These are phyloP conservation scores for Parazoanthus swiftii DNA, from an alignment of 92 coral and sea anemone genomes.

Conservation along the genomic window DNA sequence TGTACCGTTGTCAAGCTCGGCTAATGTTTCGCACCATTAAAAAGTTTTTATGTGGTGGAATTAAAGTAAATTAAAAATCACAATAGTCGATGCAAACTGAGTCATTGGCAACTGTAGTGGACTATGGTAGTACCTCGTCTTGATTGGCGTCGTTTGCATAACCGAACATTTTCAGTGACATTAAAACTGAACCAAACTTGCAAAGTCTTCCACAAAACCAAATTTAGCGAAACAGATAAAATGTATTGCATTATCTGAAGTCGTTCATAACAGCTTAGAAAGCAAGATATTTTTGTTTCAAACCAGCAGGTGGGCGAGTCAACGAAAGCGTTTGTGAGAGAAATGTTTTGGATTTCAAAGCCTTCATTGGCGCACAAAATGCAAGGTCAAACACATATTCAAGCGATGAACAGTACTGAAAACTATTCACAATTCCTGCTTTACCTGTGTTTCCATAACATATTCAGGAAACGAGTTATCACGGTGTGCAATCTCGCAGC, in stretches of 20 bases:
- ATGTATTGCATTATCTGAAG: background rate
- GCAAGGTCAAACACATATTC: background rate
- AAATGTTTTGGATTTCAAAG: background rate
- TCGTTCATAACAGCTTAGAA: background rate
- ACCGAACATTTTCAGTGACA: background rate
- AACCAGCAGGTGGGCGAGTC: constrained; percentile 27
- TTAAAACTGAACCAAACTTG: background rate
- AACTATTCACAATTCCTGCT: background rate
- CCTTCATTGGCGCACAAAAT: background rate
- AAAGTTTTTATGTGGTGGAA: background rate
- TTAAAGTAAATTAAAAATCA: background rate
- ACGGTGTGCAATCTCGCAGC: background rate
- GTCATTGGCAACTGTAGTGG: background rate
- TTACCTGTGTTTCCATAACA: background rate
- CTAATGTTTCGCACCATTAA: background rate
- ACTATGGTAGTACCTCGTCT: background rate
- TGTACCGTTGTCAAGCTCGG: background rate
- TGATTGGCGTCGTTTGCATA: background rate
- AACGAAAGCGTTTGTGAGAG: constrained; percentile 6
- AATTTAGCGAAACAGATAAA: background rate
- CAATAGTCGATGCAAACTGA: background rate
- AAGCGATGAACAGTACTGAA: background rate
- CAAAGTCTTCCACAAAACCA: background rate
- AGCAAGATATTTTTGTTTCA: constrained; percentile 22
- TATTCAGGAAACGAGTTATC: background rate